Base-by-base conservation (phyloP, 64 coral and sea anemone genomes). In the Montipora foliosa region DNA sequence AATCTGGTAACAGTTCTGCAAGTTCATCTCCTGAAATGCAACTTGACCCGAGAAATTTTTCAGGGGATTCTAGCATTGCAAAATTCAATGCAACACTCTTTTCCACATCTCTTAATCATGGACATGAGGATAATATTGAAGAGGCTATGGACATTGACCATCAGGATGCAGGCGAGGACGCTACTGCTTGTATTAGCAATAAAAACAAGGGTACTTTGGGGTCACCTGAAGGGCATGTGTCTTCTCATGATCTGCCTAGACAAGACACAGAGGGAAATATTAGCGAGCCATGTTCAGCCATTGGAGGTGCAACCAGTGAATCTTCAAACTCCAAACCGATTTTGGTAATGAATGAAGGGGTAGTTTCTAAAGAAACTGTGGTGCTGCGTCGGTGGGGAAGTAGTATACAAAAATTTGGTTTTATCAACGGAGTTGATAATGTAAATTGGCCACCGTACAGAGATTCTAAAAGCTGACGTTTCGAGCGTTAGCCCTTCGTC, bases 121-220 rank as follows among this genome's bases (percentile, higher is more conserved):
- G 44, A 10, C 51, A 0, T 86, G 44, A 71, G 64, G 96, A 98
- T 79, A 37, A 37, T 37, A 13, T 77, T 74, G 96, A 95, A 6
- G 96, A 98, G 17, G 96, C 96, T 17, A 98, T 98, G 96, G 96
- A 98, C 51, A 95, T 98, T 53, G 96, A 98, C 16, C 84, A 89
- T 60, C 96, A 98, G 79, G 96, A 98, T 60, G 89, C 92, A 8
- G 87, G 51, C n/a, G 93, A 95, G 44, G 29, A 58, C 0, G 16
- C 45, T 72, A 17, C 17, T 86, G 82, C 47, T 52, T 69, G 82
- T 51, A 5, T 16, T 29, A 48, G 45, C 14, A 46, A 48, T 49
- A 57, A 3, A 90, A 25, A 50, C 60, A 58, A 3, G 7, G 74
- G 71, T 71, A 21, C 19, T 17, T 24, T 59, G 48, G 66, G 9